Base-by-base conservation (phyloP, 2,113 vertebrate genomes). In the Sphaerodactylus townsendi region DNA sequence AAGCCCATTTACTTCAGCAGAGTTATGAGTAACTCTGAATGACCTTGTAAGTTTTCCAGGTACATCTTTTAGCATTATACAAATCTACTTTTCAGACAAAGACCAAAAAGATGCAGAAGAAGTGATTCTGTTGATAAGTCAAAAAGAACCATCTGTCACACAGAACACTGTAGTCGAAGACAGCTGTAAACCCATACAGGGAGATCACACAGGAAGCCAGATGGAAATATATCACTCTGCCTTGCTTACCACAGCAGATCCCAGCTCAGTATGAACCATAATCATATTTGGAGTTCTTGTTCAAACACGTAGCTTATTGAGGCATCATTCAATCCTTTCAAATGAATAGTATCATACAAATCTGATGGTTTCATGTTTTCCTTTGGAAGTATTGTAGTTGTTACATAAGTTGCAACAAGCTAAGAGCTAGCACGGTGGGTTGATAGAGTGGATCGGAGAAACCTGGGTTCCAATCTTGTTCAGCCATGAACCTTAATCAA, bases 141-240 rank as follows among this genome's bases (percentile, higher is more conserved):
- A 13, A 39, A 64, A 41, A 15, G 10, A 3, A 13, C 50, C 17
- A 5, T 53, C 33, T 66, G 30, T 19, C 66, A 35, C 4, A 35
- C 1, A 69, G 66, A 53, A 4, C 10, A 25, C 10, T 10, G 10
- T 1, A 2, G 66, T 65, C 35, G 85, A 73, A 15, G 78, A 83
- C 70, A 48, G 48, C 35, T 0, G 0, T 69, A 50, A 81, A 64
- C 33, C 0, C 0, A n/a, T 44, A 15, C 0, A 21, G 28, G 35
- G 25, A 86, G 46, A 78, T 62, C 19, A 28, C 53, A 82, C 46
- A 37, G 66, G 46, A 77, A 25, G 15, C 48, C 37, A 21, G 19
- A 15, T 25, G 23, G 2, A 37, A 19, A 10, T 23, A 46, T 11
- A 48, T 5, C 3, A 46, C n/a, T 25, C 33, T 50, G 23, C 64